Evolutionary conservation across 2,888 invertebrate genomes (phyloP), one percentile per base, ranked within the genome.

Genomic region (Prostheceraeus crozeri): DNA sequence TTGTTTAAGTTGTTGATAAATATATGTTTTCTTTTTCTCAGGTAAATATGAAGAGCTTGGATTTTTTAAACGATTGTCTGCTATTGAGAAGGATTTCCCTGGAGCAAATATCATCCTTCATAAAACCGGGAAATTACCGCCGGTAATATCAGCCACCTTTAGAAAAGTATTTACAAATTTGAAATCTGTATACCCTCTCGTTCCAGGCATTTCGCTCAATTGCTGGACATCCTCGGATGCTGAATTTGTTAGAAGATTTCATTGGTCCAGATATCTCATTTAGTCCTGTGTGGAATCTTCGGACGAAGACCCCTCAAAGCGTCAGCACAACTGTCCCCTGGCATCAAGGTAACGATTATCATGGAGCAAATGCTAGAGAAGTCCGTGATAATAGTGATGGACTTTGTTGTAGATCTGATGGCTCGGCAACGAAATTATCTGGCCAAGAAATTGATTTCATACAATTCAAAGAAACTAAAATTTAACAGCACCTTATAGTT

Each of bases 321-420:
- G 70, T 69, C 35, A 69, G 70, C 6, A 68, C 70, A 8, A 70
- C 68, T 4, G 74, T 74, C 1, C 74, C 74, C 1, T 74, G 74
- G 74, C 74, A 74, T 63, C 74, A 74, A 67, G 63, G 63, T 63
- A 30, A n/a, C n/a, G n/a, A n/a, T n/a, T n/a, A n/a, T n/a, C n/a
- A n/a, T n/a, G n/a, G n/a, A n/a, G n/a, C n/a, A n/a, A n/a, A n/a
- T n/a, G n/a, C n/a, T n/a, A n/a, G n/a, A n/a, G n/a, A n/a, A n/a
- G n/a, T n/a, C n/a, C n/a, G n/a, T n/a, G n/a, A n/a, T n/a, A n/a
- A n/a, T n/a, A n/a, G n/a, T n/a, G n/a, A n/a, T n/a, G n/a, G n/a
- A n/a, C n/a, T n/a, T n/a, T n/a, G n/a, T n/a, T n/a, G n/a, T n/a
- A n/a, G n/a, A n/a, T n/a, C n/a, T n/a, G n/a, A n/a, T n/a, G n/a